phyloP scores from a whole-genome alignment of 2,888 invertebrate genomes.

The Stenoptilia bipunctidactyla region DNA sequence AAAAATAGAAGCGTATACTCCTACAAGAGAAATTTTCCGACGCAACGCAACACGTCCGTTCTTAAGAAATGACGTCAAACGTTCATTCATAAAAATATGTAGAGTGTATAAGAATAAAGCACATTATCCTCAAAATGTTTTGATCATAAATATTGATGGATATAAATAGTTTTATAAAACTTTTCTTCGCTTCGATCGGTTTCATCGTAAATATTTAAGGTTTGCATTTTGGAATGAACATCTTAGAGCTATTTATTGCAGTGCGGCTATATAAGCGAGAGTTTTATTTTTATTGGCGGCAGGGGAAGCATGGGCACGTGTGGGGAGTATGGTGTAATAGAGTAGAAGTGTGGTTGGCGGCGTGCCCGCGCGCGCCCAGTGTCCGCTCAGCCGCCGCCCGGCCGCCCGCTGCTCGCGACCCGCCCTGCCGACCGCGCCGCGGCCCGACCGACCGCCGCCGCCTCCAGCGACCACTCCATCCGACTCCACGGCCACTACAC shows the following conservation, averaged over 20 bases:
- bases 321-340: slow-evolving; percentile 47
- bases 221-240: not conserved
- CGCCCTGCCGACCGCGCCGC: slow-evolving; percentile 47
- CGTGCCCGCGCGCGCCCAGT: slow-evolving; percentile 43
- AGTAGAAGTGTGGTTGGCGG: slow-evolving; percentile 55
- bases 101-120: not conserved
- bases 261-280: slow-evolving; percentile 27
- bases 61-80: slow-evolving; percentile 41
- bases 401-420: slow-evolving; percentile 49
- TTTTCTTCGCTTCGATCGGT: too few species aligned
- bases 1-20: not conserved
- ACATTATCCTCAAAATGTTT: too few species aligned
- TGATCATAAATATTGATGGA: too few species aligned
- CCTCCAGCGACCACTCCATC: slow-evolving; percentile 4
- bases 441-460: slow-evolving; percentile 4
- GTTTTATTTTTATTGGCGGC: slow-evolving; percentile 51
- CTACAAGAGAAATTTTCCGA: not conserved
- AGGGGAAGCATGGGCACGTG: slow-evolving; percentile 24
- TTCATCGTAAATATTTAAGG: not conserved
- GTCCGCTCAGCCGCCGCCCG: slow-evolving; percentile 34
- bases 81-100: slow-evolving; percentile 51
- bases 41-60: too few species aligned
- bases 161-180: too few species aligned
- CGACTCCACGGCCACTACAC: slow-evolving; percentile 8
- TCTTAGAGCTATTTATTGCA: slow-evolving; percentile 16